Base-by-base conservation (phyloP, 1,140 invertebrate species). In the Proctacanthus coquilletti region DNA sequence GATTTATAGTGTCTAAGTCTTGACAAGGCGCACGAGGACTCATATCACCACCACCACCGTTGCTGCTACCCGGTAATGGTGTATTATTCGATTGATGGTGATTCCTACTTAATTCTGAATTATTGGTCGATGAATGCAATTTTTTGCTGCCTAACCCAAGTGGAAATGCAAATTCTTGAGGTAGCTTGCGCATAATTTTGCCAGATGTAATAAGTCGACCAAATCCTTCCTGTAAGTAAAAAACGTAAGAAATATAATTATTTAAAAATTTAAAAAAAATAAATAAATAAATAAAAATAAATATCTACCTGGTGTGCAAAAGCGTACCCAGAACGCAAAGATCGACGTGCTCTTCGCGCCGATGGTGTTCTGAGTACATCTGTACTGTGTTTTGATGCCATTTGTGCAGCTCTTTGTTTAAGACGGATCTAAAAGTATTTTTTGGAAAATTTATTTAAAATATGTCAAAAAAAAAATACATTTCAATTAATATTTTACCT, bases 161-260 rank as follows among this genome's bases (percentile, higher is more conserved):
- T 5, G 51, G 56, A 21, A 52, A 58, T 23, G 51, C 53, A 30
- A 49, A 57, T 34, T 50, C 56, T 51, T 80, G 78, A 23, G 78
- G 80, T 52, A 81, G 60, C 59, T 81, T 81, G 40, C 81, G 74
- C 88, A 97, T 96, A 48, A 97, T 93, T 63, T 94, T 94, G 25
- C 95, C 95, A 23, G 88, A 95, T 4, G 92, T 97, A 51, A 98
- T 98, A 17, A 98, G 77, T 6, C 91, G 74, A 25, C 94, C 95
- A 66, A 98, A 98, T 48, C 95, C 93, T 70, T 95, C 87, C 56
- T 82, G 70, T 0, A 43, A 47, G 32, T 34, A 0, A 14, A 18
- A 8, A 9, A 8, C 0, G 6, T 5, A 25, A 18, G 10, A 11
- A 6, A 10, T 32, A 21, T 34, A 19, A 5, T 34, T 34, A 34